A percentile compares a stretch with the other conserved stretches of the same genome.
Evolutionary conservation across 1,140 invertebrate genomes (phyloP).

Genomic region (Pemphigus obesinymphae): DNA sequence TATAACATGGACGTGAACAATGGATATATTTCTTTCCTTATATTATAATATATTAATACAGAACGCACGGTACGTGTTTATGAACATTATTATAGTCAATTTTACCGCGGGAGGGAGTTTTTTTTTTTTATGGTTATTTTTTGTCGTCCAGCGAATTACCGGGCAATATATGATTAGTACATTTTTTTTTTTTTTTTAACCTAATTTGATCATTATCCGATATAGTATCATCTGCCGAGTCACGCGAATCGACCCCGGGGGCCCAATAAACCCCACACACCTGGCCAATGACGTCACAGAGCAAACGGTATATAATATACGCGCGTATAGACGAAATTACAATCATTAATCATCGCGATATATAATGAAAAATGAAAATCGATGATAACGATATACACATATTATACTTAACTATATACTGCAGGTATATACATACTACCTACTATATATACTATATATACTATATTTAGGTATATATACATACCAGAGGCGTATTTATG

Average conservation of each 20-base stretch:
- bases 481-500: no score
- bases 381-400: background rate
- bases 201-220: constrained; percentile 37
- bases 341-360: constrained; percentile 18
- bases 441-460: background rate
- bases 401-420: background rate
- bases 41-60: background rate
- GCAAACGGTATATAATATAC: constrained; percentile 6
- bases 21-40: background rate
- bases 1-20: background rate
- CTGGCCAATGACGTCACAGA: constrained; percentile 32
- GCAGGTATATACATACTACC: background rate
- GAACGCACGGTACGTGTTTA: background rate
- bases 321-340: background rate
- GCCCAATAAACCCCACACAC: constrained; percentile 28
- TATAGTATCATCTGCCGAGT: constrained; percentile 37
- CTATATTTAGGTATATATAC: no score
- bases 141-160: background rate
- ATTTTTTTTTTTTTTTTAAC: background rate
- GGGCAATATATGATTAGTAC: constrained; percentile 11
- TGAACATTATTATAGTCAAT: background rate
- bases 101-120: background rate
- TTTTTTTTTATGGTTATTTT: background rate
- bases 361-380: background rate
- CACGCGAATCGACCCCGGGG: constrained; percentile 36